phyloP scores from a whole-genome alignment of 1,140 invertebrate species.

The Cydia pomonella region DNA sequence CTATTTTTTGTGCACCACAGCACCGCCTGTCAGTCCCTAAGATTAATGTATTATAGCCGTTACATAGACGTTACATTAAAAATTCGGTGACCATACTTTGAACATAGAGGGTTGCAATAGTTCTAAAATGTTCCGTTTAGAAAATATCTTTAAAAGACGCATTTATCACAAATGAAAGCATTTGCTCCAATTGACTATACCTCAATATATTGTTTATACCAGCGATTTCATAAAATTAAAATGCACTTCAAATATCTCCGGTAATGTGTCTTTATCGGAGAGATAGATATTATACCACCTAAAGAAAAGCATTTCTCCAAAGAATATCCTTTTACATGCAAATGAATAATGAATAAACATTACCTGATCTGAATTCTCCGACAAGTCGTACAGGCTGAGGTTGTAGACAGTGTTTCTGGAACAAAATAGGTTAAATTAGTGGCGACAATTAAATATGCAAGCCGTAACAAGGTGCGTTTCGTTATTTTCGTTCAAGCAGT shows the following conservation, averaged over 20 bases:
- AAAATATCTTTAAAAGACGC: too few species aligned
- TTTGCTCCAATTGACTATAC: too few species aligned
- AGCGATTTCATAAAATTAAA: not conserved
- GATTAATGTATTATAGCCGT: too few species aligned
- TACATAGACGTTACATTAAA: too few species aligned
- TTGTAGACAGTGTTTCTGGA: slow-evolving; percentile 75
- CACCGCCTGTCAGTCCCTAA: not conserved
- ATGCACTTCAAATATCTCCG: not conserved
- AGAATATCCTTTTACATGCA: slow-evolving; percentile 30
- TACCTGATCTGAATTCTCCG: slow-evolving; percentile 75
- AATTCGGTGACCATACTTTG: too few species aligned
- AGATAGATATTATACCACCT: not conserved
- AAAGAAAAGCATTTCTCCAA: slow-evolving; percentile 26
- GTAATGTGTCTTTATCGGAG: too few species aligned
- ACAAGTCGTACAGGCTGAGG: slow-evolving; percentile 73
- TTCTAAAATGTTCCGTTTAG: too few species aligned
- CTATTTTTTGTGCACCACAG: slow-evolving; percentile 6
- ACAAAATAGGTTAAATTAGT: slow-evolving; percentile 46
- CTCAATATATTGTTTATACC: slow-evolving; percentile 3
- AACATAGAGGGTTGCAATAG: too few species aligned
- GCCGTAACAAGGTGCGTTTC: slow-evolving; percentile 32
- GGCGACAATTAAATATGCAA: slow-evolving; percentile 38
- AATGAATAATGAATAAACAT: slow-evolving; percentile 41
- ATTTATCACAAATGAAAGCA: too few species aligned
- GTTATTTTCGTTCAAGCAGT: not conserved